Conservation (phyloP, 2,113 vertebrate genomes). For the Cygnus atratus region DNA sequence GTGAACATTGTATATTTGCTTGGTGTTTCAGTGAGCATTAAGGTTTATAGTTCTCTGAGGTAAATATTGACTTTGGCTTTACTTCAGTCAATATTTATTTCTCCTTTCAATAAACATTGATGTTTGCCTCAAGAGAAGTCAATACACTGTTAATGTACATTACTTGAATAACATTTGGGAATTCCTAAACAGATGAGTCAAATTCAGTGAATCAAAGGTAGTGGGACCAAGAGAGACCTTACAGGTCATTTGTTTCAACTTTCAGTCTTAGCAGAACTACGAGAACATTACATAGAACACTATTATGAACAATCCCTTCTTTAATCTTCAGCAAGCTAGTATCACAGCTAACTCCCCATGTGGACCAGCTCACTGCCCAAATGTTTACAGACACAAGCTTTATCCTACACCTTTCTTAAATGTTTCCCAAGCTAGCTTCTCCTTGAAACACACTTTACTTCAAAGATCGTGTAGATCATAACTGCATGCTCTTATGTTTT, state of each 20-base stretch:
- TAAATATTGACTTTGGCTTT: constrained; percentile 55
- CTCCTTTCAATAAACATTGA: constrained; percentile 60
- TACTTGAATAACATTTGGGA: constrained; percentile 49
- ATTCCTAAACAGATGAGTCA: constrained; percentile 53
- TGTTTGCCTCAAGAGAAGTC: constrained; percentile 57
- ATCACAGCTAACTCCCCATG: background rate
- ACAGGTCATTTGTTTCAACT: background rate
- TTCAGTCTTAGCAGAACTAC: constrained; percentile 1
- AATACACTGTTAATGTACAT: constrained; percentile 61
- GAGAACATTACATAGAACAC: background rate
- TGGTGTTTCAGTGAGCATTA: constrained; percentile 32
- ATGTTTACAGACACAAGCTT: background rate
- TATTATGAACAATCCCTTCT: background rate
- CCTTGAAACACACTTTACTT: background rate
- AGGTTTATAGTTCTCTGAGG: constrained; percentile 32
- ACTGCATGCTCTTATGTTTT: background rate
- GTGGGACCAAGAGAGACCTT: background rate
- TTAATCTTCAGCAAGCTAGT: background rate
- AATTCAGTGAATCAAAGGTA: constrained; percentile 40
- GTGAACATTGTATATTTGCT: background rate
- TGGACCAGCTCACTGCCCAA: background rate
- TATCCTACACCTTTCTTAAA: background rate
- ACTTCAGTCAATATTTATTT: constrained; percentile 61
- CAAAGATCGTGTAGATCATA: background rate
- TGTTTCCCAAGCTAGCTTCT: background rate